phyloP scores from a whole-genome alignment of 2,113 vertebrate genomes.

The Burhinus bistriatus region DNA sequence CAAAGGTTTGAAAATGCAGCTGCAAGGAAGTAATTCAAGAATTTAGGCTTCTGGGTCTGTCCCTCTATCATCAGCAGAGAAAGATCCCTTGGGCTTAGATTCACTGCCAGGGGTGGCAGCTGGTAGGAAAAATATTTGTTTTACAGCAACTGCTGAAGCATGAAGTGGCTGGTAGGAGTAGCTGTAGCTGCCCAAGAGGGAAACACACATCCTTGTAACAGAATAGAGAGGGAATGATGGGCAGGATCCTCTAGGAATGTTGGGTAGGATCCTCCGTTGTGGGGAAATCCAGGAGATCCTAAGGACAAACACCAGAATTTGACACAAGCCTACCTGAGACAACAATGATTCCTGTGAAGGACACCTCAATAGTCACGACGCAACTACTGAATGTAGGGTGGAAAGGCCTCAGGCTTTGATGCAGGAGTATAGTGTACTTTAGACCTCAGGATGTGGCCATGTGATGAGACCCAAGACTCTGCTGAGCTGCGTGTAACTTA shows the following conservation, averaged over 20 bases:
- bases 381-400: rapidly evolving
- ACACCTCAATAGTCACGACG: not conserved
- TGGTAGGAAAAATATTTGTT: not conserved
- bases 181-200: not conserved
- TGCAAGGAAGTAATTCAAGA: not conserved
- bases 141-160: not conserved
- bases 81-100: not conserved
- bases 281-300: not conserved
- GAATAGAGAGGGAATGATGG: not conserved
- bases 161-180: not conserved
- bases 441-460: not conserved
- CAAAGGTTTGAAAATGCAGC: not conserved
- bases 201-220: not conserved
- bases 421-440: not conserved
- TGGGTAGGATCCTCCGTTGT: not conserved
- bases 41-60: not conserved
- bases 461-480: not conserved
- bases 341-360: not conserved
- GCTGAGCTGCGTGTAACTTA: not conserved
- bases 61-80: not conserved
- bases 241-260: not conserved
- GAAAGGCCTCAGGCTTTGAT: not conserved
- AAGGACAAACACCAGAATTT: not conserved
- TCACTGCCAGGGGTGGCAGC: not conserved
- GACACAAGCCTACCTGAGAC: not conserved